phyloP scores from a whole-genome alignment of 1,140 invertebrate species.

The Drosophila serrata region DNA sequence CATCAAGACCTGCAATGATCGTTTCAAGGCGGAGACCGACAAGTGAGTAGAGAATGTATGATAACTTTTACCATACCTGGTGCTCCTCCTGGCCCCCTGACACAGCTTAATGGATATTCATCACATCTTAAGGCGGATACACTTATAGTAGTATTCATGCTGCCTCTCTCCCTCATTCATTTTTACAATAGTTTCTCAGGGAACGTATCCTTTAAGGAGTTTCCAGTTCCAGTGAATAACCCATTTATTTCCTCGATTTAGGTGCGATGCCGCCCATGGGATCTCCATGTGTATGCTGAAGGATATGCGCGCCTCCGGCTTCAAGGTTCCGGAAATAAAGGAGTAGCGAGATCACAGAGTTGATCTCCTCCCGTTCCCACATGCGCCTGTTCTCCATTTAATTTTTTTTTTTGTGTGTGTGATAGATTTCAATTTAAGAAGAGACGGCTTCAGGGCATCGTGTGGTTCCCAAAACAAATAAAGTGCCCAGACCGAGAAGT shows the following conservation, averaged over 20 bases:
- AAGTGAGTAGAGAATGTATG: slow-evolving; percentile 58
- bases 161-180: not conserved
- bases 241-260: slow-evolving; percentile 1
- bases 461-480: slow-evolving; percentile 69
- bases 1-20: slow-evolving; percentile 49
- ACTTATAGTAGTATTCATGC: not conserved
- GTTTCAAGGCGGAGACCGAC: slow-evolving; percentile 27
- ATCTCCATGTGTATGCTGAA: slow-evolving; percentile 72
- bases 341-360: slow-evolving; percentile 39
- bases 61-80: not conserved
- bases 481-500: slow-evolving; percentile 34
- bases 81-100: no score
- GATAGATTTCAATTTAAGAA: slow-evolving; percentile 25
- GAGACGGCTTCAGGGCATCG: slow-evolving; percentile 5
- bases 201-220: not conserved
- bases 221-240: not conserved
- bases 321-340: slow-evolving; percentile 68
- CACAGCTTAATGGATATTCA: not conserved
- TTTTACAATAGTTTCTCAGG: no score
- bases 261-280: slow-evolving; percentile 67
- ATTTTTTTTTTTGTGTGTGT: slow-evolving; percentile 32
- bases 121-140: not conserved
- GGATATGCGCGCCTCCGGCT: slow-evolving; percentile 52
- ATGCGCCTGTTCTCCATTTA: not conserved
- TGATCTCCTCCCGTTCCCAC: no score